Evolutionary conservation across 2,797 vertebrate genomes (phyloP), one percentile per base, ranked within the genome.

Genomic region (Varecia variegata): DNA sequence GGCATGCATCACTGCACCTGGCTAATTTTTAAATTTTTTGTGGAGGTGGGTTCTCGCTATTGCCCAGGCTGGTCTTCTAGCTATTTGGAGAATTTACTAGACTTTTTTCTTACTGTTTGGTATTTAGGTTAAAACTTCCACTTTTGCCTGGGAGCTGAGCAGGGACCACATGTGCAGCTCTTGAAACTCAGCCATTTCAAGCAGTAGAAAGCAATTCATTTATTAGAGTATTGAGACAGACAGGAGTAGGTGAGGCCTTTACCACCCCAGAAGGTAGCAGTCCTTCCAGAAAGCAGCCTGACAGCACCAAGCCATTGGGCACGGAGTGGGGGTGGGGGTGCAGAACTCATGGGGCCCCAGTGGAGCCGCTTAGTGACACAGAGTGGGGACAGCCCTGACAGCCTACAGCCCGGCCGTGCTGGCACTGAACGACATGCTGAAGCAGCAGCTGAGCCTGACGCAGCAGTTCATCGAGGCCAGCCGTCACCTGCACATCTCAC

Each of bases 391-490:
- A 99, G 99, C 98, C 73, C 93, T 99, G 97, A 99, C 98, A 0
- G 80, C 98, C 0, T 98, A 99, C 93, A 99, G 98, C 90, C 99
- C 99, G 0, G 98, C 99, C 0, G 94, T 71, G 4, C 97, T 98
- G 0, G 98, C 96, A 0, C 96, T 99, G 15, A 99, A 99, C 0
- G 92, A 99, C 90, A 95, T 99, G 98, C 98, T 99, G 94, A 99
- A 98, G 83, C 99, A 99, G 98, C 99, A 99, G 90, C 90, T 99
- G 62, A 76, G 97, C 86, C 97, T 99, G 93, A 99, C 98, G 0
- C 98, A 96, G 85, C 98, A 96, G 47, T 99, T 99, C 88, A 95
- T 99, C 0, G 96, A 99, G 81, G 98, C 98, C 76, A 97, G 97
- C 88, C 98, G 98, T 7, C 98, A 97, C 12, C 98, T 99, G 45